Evolutionary conservation across 2,888 invertebrate genomes (phyloP), one percentile per base, ranked within the genome.

Genomic region (Cheilosia pagana): DNA sequence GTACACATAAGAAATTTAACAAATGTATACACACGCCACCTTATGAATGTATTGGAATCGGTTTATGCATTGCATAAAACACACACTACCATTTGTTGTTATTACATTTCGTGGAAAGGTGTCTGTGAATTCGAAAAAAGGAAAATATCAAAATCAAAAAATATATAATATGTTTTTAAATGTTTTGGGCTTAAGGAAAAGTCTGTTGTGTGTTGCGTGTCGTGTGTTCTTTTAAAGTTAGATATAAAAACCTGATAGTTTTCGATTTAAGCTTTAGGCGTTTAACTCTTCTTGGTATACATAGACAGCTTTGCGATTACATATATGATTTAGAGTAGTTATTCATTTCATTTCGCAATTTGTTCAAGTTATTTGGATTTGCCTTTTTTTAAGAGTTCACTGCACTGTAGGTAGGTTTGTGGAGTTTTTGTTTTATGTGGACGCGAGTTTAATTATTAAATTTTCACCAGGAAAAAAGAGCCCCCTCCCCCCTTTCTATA

Each of bases 361-460:
- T 60, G 14, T 31, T 52, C 7, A 50, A 25, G 23, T 21, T 14
- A 14, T 53, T 4, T 25, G 4, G 12, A 8, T 25, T 14, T 45
- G 31, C 39, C 28, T 5, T 8, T 3, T 3, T 35, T 19, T 25
- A 48, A 1, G 48, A 55, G 62, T 71, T 71, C 71, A 78, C 77
- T 77, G 55, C 77, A 77, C 77, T 77, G 76, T 45, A 53, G 60
- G n/a, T 43, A n/a, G n/a, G n/a, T n/a, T n/a, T n/a, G n/a, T 59
- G 2, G 23, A 21, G 21, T 68, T 60, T 59, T 23, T 23, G n/a
- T 53, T 52, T 25, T 12, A 19, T n/a, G 23, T 57, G 10, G 23
- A 4, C 31, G 16, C 21, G 14, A 14, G 25, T 39, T 28, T 16
- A 4, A 43, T 35, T 62, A 16, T 21, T 53, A 16, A 25, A 25